Percentiles rank a stretch among this genome's conserved stretches.
Evolutionary conservation across 30 jellyfish, hydroid and myxozoan genomes (phyloP).

Genomic region (Hydra vulgaris): DNA sequence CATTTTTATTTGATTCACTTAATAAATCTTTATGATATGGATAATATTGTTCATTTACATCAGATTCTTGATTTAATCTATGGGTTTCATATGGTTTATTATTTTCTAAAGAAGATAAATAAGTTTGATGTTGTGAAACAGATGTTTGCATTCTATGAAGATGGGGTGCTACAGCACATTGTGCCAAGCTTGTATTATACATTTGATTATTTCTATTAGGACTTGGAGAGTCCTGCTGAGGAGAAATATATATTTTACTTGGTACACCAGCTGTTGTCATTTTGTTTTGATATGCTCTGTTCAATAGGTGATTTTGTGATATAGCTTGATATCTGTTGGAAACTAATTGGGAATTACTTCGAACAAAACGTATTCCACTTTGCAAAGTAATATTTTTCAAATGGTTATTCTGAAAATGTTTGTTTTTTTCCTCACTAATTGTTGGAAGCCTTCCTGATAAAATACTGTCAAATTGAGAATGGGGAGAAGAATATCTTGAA

Average conservation of each 20-base stretch:
- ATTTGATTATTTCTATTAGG: neutral
- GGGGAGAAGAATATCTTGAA: neutral
- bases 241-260: neutral
- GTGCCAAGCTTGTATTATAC: neutral
- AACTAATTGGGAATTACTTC: neutral
- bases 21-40: constrained; percentile 26
- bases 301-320: neutral
- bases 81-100: neutral
- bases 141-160: neutral
- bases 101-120: neutral
- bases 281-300: neutral
- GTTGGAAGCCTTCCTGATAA: neutral
- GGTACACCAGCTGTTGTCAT: neutral
- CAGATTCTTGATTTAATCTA: neutral
- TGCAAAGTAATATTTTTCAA: neutral
- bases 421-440: neutral
- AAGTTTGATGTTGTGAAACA: neutral
- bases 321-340: neutral
- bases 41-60: neutral
- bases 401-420: neutral
- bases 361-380: neutral
- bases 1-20: neutral
- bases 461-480: neutral
- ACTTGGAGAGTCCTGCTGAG: neutral
- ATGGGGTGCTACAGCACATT: neutral